A percentile compares a stretch with the other conserved stretches of the same genome.
Evolutionary conservation across 2,888 invertebrate species (phyloP).

Genomic region (Bimastos eiseni): DNA sequence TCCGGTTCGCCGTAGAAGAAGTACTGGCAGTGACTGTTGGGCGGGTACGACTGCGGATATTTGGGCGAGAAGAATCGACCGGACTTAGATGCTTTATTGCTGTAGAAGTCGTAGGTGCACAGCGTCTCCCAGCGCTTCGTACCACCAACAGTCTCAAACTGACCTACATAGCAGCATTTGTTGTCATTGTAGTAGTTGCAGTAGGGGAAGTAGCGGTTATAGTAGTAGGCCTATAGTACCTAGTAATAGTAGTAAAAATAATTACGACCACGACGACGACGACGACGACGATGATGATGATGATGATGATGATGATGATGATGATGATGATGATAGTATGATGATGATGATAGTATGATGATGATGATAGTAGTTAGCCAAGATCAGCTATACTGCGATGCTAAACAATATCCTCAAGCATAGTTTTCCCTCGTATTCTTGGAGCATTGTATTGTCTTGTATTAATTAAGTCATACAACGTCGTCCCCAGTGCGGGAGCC

Average conservation of each 20-base stretch:
- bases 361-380: background rate
- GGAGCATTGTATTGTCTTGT: too few species aligned
- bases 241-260: background rate
- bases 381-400: background rate
- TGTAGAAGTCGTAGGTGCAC: slow-evolving; percentile 56
- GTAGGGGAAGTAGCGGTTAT: background rate
- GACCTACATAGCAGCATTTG: slow-evolving; percentile 52
- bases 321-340: background rate
- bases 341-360: background rate
- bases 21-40: slow-evolving; percentile 60
- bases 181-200: too few species aligned
- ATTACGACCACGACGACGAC: background rate
- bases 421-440: background rate
- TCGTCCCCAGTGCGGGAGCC: too few species aligned
- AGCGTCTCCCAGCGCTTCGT: slow-evolving; percentile 49
- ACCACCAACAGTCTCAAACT: slow-evolving; percentile 51
- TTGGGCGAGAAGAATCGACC: slow-evolving; percentile 59
- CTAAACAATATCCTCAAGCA: background rate
- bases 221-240: background rate
- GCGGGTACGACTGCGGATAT: slow-evolving; percentile 61
- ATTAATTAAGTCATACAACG: too few species aligned
- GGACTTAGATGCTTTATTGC: slow-evolving; percentile 47
- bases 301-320: slow-evolving; percentile 14
- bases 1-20: slow-evolving; percentile 58
- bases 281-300: background rate